Base-by-base conservation (phyloP, 2,113 vertebrate species). In the Sturnira hondurensis region DNA sequence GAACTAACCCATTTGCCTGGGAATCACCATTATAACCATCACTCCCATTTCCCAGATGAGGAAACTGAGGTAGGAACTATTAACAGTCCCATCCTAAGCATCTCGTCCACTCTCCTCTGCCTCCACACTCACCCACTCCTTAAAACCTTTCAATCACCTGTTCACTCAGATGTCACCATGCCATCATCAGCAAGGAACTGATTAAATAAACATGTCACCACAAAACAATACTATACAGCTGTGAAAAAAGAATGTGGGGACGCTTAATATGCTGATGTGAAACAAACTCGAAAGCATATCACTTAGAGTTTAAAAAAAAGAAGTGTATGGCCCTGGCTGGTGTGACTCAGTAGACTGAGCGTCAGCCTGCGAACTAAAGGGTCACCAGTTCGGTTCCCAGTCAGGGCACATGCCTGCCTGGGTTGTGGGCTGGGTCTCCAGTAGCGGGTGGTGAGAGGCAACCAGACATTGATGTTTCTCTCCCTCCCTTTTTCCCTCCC, bases 11-110 rank as follows among this genome's bases (percentile, higher is more conserved):
- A 8, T 45, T 61, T 36, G 22, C 28, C 67, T 7, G 43, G 43
- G 43, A 5, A 43, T 43, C 4, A 12, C 41, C 63, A 2, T 26
- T 47, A 63, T 14, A 9, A 31, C 31, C 84, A 76, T 17, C 41
- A 50, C 61, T 19, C 71, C 88, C 83, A 80, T 52, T 96, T 93
- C n/a, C 78, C 24, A n/a, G 54, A 71, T n/a, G 71, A 91, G n/a
- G 31, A 95, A 95, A 83, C 83, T 47, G 86, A 87, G 68, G 36
- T 26, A 52, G 52, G 73, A 22, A 38, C 68, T 41, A 24, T 12
- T 12, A 36, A 24, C 4, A 13, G 19, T 38, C 24, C 24, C 24
- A 33, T 74, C n/a, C 54, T 36, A 71, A 13, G 38, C 78, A 52
- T 61, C 58, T 78, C 54, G 11, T 24, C 2, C 41, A 16, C n/a